These are phyloP conservation scores for Nesidiocoris tenuis DNA, from an alignment of 2,888 invertebrate genomes.

Conservation along the genomic window DNA sequence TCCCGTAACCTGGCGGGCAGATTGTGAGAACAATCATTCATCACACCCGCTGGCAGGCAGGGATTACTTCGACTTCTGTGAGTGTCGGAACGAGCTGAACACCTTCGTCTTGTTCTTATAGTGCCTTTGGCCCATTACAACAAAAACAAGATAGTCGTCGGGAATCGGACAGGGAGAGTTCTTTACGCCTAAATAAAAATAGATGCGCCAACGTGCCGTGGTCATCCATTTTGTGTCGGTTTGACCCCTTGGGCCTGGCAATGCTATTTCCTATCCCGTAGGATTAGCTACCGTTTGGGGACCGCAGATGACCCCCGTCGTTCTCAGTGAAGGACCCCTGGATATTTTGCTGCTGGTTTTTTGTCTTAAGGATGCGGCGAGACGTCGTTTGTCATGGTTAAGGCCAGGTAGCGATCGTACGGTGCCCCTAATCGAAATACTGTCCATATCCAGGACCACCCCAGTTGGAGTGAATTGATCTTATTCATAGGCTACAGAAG, in stretches of 20 bases:
- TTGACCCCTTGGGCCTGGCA: conserved; percentile 5
- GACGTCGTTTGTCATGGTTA: not conserved
- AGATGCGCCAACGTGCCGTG: conserved; percentile 19
- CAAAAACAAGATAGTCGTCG: not conserved
- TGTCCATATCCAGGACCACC: not conserved
- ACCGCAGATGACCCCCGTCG: not conserved
- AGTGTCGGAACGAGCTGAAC: not conserved
- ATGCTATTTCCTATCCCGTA: conserved; percentile 3
- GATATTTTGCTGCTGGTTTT: not conserved
- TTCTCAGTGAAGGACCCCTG: not conserved
- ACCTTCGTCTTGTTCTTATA: not conserved
- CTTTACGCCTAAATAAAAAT: conserved; percentile 22
- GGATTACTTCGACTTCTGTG: conserved; percentile 14
- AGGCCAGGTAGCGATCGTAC: not conserved
- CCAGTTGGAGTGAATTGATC: no score
- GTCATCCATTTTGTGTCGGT: conserved; percentile 8
- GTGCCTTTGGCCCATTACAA: not conserved
- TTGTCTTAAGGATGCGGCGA: not conserved
- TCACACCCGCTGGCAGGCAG: conserved; percentile 7
- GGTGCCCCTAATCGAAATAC: not conserved
- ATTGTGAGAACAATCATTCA: conserved; percentile 11
- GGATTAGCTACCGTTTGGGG: not conserved
- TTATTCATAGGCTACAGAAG: no score
- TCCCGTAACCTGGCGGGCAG: not conserved
- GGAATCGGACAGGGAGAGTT: not conserved